Conservation (phyloP, 2,113 vertebrate genomes). For the Macroglossus sobrinus region DNA sequence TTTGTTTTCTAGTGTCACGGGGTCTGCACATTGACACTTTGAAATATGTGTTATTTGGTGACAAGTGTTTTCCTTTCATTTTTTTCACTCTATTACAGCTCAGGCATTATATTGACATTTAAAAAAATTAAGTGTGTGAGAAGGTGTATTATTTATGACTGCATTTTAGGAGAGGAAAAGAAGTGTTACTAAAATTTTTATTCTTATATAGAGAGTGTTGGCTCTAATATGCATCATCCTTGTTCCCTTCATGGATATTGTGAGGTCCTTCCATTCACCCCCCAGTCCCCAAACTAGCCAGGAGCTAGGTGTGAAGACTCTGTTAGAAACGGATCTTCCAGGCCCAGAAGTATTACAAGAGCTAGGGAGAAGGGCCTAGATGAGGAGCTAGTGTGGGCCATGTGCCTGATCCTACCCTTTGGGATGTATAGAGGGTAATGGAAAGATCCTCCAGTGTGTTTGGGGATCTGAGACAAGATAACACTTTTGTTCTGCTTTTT, state of each 20-base stretch:
- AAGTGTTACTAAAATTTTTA: neutral
- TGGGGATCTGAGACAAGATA: neutral
- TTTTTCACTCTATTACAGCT: neutral
- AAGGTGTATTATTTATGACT: neutral
- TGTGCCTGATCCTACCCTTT: neutral
- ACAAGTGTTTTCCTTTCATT: slow-evolving; percentile 7
- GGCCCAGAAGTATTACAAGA: neutral
- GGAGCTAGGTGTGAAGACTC: neutral
- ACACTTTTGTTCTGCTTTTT: neutral
- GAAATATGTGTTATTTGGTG: slow-evolving; percentile 16
- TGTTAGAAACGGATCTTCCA: neutral
- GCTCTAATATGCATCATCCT: accelerated
- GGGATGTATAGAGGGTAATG: neutral
- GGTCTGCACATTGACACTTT: neutral
- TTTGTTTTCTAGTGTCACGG: neutral
- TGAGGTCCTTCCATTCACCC: neutral
- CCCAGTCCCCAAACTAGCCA: neutral
- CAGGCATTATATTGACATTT: neutral
- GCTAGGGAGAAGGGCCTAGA: neutral
- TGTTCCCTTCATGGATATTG: neutral
- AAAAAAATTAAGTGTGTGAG: neutral
- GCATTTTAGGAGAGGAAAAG: neutral
- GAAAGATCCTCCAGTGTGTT: neutral
- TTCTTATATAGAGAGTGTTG: neutral
- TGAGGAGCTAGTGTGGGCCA: neutral